phyloP scores from a whole-genome alignment of 2,113 vertebrate species.

The Alethe castanea region DNA sequence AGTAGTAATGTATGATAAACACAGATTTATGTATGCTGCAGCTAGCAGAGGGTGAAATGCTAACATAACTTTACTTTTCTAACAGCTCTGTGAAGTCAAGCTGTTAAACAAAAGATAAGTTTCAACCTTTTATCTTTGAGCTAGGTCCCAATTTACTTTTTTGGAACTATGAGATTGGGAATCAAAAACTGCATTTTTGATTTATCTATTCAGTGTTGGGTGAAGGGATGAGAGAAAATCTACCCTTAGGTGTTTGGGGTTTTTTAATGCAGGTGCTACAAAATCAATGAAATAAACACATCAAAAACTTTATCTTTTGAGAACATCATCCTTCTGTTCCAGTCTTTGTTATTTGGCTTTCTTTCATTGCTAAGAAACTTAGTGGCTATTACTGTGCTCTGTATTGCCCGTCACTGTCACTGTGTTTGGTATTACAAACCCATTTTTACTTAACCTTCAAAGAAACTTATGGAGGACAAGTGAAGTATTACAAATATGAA shows the following conservation, averaged over 20 bases:
- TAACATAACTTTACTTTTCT: neutral
- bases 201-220: neutral
- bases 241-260: neutral
- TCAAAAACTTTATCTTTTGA: neutral
- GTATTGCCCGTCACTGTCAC: neutral
- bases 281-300: neutral
- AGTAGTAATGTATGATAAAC: neutral
- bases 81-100: neutral
- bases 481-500: neutral
- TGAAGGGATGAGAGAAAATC: neutral
- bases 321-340: neutral
- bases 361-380: neutral
- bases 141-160: neutral
- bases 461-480: neutral
- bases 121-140: neutral
- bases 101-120: neutral
- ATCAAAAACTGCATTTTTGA: neutral
- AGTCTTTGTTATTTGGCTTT: neutral
- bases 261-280: neutral
- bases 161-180: neutral
- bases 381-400: neutral
- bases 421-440: neutral
- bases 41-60: neutral
- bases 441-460: neutral
- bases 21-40: neutral